Evolutionary conservation across 1,140 invertebrate species (phyloP), one percentile per base, ranked within the genome.

Genomic region (Aradophagus sp.): DNA sequence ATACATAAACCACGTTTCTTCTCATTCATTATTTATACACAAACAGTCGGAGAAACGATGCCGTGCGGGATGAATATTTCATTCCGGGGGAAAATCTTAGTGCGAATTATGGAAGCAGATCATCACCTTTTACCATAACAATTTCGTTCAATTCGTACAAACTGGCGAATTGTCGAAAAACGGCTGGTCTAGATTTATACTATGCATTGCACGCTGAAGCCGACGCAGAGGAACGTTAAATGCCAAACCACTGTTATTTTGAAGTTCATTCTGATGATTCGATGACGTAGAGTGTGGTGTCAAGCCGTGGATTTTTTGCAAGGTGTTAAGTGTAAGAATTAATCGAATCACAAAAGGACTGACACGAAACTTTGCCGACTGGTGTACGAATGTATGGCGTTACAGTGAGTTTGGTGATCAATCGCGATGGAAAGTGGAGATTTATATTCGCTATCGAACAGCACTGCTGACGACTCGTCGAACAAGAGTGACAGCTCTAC

Each of bases 401-500:
- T 16, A 19, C 15, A 6, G 16, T 32, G 45, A 1, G 12, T 12
- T 5, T 4, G 4, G 35, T 50, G 31, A 27, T 11, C 15, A 27
- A 35, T n/a, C 15, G 75, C 41, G 26, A 84, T 85, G 82, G 80
- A 84, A 47, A 55, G 76, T n/a, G 74, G 41, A 26, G 78, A 83
- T 29, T 73, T 79, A 45, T 78, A 63, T 27, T 55, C 66, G 14
- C 73, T 75, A 71, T 73, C 52, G 41, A 76, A 29, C 38, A 73
- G 59, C 35, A 77, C 74, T 4, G 73, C 71, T n/a, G 83, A 86
- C 1, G 82, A 84, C n/a, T 73, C 80, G 16, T 84, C 83, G 10
- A 83, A 84, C 26, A 79, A 78, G 19, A 83, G 82, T 52, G 81
- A 78, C 44, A 81, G 80, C 59, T 70, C 66, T 7, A 11, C 44